Percentiles rank a stretch among this genome's conserved stretches.
Evolutionary conservation across 1,140 invertebrate genomes (phyloP).

Genomic region (Drosophila nigromelanica): DNA sequence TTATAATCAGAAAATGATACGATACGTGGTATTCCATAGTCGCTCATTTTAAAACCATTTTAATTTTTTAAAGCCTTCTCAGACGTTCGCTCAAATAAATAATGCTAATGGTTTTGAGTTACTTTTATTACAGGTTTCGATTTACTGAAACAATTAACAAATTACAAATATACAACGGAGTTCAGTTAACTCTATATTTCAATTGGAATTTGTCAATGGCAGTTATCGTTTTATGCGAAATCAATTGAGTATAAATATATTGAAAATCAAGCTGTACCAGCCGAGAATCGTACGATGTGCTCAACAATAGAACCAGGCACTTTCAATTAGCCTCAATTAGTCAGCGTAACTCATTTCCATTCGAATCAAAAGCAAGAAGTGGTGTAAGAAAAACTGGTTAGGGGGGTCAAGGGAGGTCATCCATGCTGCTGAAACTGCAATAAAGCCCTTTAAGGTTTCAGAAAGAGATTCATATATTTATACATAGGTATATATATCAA

Average conservation of each 20-base stretch:
- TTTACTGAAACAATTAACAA: slow-evolving; percentile 8
- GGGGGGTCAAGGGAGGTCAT: neutral
- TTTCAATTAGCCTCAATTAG: slow-evolving; percentile 66
- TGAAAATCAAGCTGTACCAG: slow-evolving; percentile 1
- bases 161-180: slow-evolving; percentile 12
- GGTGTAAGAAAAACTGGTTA: slow-evolving; percentile 12
- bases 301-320: slow-evolving; percentile 7
- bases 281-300: slow-evolving; percentile 23
- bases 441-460: too few species aligned
- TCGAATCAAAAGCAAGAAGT: slow-evolving; percentile 1
- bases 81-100: slow-evolving; percentile 19
- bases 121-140: slow-evolving; percentile 20
- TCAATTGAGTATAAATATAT: slow-evolving; percentile 21
- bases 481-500: too few species aligned
- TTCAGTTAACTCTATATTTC: slow-evolving; percentile 35
- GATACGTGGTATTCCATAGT: slow-evolving; percentile 2
- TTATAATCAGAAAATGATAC: too few species aligned
- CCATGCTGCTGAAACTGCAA: neutral
- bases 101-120: slow-evolving; percentile 13
- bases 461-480: too few species aligned
- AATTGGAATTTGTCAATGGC: slow-evolving; percentile 31
- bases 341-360: slow-evolving; percentile 41
- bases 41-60: neutral
- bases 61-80: slow-evolving; percentile 1
- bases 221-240: slow-evolving; percentile 30